Evolutionary conservation across 2,113 vertebrate genomes (phyloP).

Genomic region (Mus pahari): DNA sequence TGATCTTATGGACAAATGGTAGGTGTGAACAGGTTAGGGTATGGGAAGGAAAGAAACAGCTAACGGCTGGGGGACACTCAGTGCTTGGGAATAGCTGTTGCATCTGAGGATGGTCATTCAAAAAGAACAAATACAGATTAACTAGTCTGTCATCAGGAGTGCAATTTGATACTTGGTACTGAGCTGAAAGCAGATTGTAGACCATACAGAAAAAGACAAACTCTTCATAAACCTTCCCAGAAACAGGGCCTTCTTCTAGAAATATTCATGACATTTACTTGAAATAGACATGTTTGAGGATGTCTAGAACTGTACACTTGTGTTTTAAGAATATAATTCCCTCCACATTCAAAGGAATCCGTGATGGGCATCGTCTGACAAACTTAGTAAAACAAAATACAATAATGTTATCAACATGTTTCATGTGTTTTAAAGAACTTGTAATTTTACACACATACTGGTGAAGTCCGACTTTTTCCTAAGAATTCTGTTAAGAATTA

Average conservation of each 20-base stretch:
- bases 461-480: neutral
- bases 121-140: constrained; percentile 61
- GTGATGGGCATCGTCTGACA: constrained; percentile 22
- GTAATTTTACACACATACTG: constrained; percentile 20
- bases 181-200: constrained; percentile 4
- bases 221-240: constrained; percentile 52
- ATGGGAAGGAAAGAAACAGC: constrained; percentile 67
- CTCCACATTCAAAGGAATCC: constrained; percentile 47
- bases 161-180: constrained; percentile 50
- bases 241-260: constrained; percentile 42
- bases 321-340: constrained; percentile 40
- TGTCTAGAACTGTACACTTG: constrained; percentile 44
- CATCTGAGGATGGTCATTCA: constrained; percentile 71
- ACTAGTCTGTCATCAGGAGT: constrained; percentile 38
- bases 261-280: constrained; percentile 57
- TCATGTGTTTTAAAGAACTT: constrained; percentile 44
- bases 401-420: constrained; percentile 34
- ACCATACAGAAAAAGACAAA: constrained; percentile 1
- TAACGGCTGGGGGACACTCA: constrained; percentile 68
- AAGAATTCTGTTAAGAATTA: constrained; percentile 49
- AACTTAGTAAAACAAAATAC: constrained; percentile 6
- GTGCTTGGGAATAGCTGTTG: constrained; percentile 60
- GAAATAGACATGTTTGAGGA: constrained; percentile 35
- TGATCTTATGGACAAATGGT: constrained; percentile 69
- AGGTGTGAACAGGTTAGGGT: constrained; percentile 66